Conservation (phyloP, 2,113 vertebrate genomes). For the Astur gentilis region DNA sequence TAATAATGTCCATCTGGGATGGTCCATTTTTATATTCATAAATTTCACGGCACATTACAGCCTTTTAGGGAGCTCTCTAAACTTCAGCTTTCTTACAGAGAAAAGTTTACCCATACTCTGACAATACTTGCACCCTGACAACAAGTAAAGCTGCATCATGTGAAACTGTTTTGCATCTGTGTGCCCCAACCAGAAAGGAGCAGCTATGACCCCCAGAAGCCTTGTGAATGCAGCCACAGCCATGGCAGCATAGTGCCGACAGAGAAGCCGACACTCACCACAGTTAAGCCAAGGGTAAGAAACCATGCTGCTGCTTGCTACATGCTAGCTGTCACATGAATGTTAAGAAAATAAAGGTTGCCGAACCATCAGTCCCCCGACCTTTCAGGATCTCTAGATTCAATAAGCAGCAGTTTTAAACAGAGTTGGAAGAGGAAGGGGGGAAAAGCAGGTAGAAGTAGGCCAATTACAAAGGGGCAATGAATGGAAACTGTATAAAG, state of each 20-base stretch:
- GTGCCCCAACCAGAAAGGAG: background rate
- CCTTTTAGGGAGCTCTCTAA: background rate
- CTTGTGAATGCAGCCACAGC: background rate
- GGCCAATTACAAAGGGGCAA: background rate
- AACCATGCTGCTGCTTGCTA: fast-evolving
- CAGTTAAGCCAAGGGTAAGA: background rate
- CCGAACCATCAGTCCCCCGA: background rate
- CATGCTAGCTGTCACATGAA: background rate
- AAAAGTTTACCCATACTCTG: background rate
- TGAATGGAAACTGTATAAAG: background rate
- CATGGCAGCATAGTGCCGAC: background rate
- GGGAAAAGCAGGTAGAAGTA: background rate
- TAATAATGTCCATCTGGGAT: background rate
- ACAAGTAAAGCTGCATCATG: fast-evolving
- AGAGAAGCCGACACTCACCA: background rate
- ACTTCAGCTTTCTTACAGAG: background rate
- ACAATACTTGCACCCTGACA: no score
- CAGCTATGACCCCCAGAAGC: background rate
- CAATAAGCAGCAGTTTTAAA: background rate
- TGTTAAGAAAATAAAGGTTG: background rate
- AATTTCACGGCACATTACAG: background rate
- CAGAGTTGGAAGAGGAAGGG: background rate
- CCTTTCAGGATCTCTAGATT: background rate
- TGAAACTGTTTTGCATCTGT: background rate
- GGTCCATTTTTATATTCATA: background rate